Evolutionary conservation across 92 coral and sea anemone genomes (phyloP).

Genomic region (Anthopleura xanthogrammica): DNA sequence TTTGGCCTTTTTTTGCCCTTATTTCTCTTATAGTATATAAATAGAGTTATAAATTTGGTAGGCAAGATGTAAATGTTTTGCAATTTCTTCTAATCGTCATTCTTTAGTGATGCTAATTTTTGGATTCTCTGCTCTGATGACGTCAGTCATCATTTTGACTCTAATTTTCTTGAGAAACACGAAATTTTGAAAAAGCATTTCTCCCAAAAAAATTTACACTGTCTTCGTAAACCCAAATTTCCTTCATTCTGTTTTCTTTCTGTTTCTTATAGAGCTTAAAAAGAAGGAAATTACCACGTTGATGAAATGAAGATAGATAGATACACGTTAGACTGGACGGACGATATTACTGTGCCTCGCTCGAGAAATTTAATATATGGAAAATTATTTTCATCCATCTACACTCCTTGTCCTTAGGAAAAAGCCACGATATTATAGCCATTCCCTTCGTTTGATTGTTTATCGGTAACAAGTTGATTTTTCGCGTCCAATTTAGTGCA

Average conservation of each 20-base stretch:
- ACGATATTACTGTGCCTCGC: conserved; percentile 3
- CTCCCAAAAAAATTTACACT: background rate
- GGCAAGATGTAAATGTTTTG: conserved; percentile 4
- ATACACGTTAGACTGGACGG: background rate
- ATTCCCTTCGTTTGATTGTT: background rate
- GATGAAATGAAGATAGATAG: background rate
- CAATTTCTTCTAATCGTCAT: background rate
- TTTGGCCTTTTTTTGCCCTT: conserved; percentile 4
- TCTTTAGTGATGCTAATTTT: conserved; percentile 6
- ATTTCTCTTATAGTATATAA: conserved; percentile 38
- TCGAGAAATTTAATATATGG: background rate
- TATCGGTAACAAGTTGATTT: background rate
- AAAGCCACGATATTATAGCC: background rate
- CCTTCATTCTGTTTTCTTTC: background rate
- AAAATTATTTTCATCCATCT: background rate
- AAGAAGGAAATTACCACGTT: background rate
- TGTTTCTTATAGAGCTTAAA: background rate
- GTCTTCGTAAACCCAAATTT: background rate
- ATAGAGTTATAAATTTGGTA: conserved; percentile 42
- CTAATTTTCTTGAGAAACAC: conserved; percentile 12
- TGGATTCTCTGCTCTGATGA: background rate
- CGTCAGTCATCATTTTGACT: conserved; percentile 16
- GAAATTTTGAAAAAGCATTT: conserved; percentile 1
- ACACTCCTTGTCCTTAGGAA: background rate
- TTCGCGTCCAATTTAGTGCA: background rate